Conservation (phyloP, 2,113 vertebrate genomes). For the Thomomys bottae region DNA sequence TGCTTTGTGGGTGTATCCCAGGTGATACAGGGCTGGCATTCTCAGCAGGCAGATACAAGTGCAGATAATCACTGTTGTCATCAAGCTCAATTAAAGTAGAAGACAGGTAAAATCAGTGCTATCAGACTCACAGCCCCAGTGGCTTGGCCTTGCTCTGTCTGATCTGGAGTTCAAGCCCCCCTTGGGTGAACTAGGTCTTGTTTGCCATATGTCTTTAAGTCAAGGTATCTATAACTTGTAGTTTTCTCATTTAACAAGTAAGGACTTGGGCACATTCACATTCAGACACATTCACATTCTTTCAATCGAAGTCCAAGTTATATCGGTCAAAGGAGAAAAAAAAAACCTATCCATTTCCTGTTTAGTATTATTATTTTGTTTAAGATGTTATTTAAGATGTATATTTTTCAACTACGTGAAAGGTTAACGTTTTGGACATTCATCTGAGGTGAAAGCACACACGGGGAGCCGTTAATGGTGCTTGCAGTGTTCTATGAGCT, state of each 20-base stretch:
- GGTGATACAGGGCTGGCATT: accelerated
- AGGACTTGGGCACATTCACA: neutral
- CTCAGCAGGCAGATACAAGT: accelerated
- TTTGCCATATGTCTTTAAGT: neutral
- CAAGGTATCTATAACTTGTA: neutral
- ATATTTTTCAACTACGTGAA: neutral
- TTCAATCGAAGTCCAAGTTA: neutral
- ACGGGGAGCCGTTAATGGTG: neutral
- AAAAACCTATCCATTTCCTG: neutral
- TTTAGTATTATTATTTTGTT: neutral
- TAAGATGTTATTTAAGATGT: neutral
- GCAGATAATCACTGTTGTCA: no score
- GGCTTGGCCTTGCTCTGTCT: neutral
- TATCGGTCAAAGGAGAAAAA: neutral
- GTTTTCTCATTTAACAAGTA: neutral
- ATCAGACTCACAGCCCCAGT: neutral
- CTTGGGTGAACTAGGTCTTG: no score
- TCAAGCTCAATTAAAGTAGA: neutral
- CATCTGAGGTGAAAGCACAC: neutral
- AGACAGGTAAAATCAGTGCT: neutral
- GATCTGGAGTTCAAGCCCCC: neutral
- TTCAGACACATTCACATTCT: neutral
- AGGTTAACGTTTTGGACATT: neutral
- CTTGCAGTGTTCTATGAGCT: no score
- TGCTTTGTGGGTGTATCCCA: neutral